Evolutionary conservation across 2,888 invertebrate species (phyloP), one percentile per base, ranked within the genome.

Genomic region (Xestia rhomboidea): DNA sequence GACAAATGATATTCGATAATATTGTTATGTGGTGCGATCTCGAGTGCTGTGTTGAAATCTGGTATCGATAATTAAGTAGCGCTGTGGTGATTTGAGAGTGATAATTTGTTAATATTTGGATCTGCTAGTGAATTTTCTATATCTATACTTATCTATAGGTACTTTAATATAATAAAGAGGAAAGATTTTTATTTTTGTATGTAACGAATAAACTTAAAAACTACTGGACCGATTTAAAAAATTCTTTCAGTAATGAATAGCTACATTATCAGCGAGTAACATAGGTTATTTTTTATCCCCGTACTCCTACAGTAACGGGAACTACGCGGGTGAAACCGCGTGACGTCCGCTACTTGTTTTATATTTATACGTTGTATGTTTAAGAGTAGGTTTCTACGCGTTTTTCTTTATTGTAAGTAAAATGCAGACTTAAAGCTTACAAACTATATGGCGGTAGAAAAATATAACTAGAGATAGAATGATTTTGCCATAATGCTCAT

Each of bases 1-100:
- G 83, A 82, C 75, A 84, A 84, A 79, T 67, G 24, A 84, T 82
- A 72, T 75, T 78, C 85, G 79, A 75, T 75, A 75, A 71, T 84
- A 84, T 71, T 72, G 62, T 78, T 51, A 64, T 66, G 71, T 62
- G 46, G 63, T 60, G 34, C 41, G 81, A 70, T 69, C 79, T 85
- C 63, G 72, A 84, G 83, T 79, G 72, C 38, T 64, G 71, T 46
- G 83, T 82, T 84, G 83, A 84, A 84, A 85, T 49, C 51, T 69
- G 51, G 54, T 73, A 78, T 72, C 63, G 75, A 79, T 69, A 73
- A 57, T 82, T 63, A 71, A 79, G 72, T 67, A 73, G 30, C 38
- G 62, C 13, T 68, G 62, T 57, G 44, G 38, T 38, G 54, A 62
- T 41, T 84, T 46, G 34, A 51, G 24, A 64, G 68, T 63, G 38